Conservation (phyloP, 2,797 vertebrate genomes). For the Phalloptychus januarius region DNA sequence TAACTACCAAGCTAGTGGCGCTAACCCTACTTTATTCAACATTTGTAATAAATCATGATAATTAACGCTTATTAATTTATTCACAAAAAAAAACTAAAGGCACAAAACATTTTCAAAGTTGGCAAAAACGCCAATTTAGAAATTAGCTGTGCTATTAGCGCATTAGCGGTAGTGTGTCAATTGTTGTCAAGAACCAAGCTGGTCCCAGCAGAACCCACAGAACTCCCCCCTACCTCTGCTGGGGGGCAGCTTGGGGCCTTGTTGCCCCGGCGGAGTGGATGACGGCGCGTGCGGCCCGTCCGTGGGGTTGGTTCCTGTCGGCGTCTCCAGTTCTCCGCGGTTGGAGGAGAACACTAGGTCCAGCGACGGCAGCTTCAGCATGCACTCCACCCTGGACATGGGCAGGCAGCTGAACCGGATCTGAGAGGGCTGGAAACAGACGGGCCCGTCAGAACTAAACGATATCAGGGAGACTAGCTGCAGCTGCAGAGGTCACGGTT, state of each 20-base stretch:
- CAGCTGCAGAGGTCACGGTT: background rate
- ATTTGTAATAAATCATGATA: too few relatives aligned
- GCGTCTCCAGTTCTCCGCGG: conserved; percentile 91
- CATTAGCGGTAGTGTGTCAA: too few relatives aligned
- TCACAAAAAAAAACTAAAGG: too few relatives aligned
- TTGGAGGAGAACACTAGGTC: conserved; percentile 99
- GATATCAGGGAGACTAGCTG: too few relatives aligned
- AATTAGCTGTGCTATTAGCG: too few relatives aligned
- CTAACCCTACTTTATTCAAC: too few relatives aligned
- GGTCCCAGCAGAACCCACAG: conserved; percentile 13
- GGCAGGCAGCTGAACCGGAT: conserved; percentile 99
- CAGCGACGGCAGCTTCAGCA: conserved; percentile 96
- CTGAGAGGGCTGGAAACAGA: conserved; percentile 90
- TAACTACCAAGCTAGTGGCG: too few relatives aligned
- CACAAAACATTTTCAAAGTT: too few relatives aligned
- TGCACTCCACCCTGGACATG: conserved; percentile 96
- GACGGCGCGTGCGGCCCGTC: conserved; percentile 76
- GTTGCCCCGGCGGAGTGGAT: conserved; percentile 80
- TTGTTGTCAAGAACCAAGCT: too few relatives aligned
- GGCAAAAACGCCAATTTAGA: too few relatives aligned
- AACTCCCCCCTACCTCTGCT: conserved; percentile 86
- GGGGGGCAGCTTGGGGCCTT: conserved; percentile 80
- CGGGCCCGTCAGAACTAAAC: background rate
- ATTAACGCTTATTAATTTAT: too few relatives aligned
- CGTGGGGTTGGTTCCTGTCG: conserved; percentile 77